These are phyloP conservation scores for Lordiphosa fenestrarum DNA, from an alignment of 2,888 invertebrate species.

Conservation along the genomic window DNA sequence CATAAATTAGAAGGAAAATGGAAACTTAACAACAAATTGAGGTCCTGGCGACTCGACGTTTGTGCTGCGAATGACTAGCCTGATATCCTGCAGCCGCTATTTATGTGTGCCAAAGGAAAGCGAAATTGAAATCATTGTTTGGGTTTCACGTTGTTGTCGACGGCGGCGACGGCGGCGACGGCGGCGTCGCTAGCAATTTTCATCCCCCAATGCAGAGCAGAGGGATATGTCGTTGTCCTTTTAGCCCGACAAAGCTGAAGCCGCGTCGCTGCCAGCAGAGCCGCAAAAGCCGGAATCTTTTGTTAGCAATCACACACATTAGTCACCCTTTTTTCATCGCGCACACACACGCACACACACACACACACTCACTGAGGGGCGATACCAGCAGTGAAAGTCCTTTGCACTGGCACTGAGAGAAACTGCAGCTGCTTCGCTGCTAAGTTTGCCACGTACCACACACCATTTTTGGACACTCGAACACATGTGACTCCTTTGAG, in stretches of 20 bases:
- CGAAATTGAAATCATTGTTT: constrained; percentile 75
- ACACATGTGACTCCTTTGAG: constrained; percentile 13
- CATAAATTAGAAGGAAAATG: constrained; percentile 20
- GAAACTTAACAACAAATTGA: constrained; percentile 37
- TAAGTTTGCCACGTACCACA: constrained; percentile 30
- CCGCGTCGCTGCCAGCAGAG: constrained; percentile 21
- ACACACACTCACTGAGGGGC: constrained; percentile 12
- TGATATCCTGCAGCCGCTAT: constrained; percentile 77
- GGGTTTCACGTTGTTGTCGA: constrained; percentile 35
- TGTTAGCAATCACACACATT: constrained; percentile 78
- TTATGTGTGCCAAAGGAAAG: constrained; percentile 78
- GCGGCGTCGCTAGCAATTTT: constrained; percentile 55
- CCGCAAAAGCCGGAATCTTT: constrained; percentile 74
- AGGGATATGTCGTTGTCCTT: constrained; percentile 74
- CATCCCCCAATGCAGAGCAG: constrained; percentile 64
- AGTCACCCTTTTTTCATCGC: constrained; percentile 78
- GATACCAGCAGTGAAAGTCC: constrained; percentile 74
- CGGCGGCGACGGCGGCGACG: constrained; percentile 31
- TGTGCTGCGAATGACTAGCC: constrained; percentile 80
- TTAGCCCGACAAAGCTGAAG: constrained; percentile 58
- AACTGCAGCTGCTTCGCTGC: constrained; percentile 42
- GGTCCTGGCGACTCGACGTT: constrained; percentile 78
- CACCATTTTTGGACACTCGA: constrained; percentile 19
- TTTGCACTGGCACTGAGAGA: constrained; percentile 64
- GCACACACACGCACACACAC: constrained; percentile 25